Evolutionary conservation across 2,888 invertebrate genomes (phyloP).

Genomic region (Clostera curtula): DNA sequence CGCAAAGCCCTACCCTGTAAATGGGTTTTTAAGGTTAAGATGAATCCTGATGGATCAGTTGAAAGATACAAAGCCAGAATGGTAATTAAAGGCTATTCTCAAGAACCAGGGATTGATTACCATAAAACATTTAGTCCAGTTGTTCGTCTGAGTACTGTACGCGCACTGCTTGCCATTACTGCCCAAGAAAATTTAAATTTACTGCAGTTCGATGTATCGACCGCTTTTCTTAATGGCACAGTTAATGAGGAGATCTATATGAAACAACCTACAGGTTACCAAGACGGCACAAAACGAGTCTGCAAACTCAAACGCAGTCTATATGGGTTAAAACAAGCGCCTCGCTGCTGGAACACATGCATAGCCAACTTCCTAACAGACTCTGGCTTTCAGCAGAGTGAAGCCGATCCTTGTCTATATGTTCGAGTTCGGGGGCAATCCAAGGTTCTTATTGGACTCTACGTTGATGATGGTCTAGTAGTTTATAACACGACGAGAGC

Average conservation of each 20-base stretch:
- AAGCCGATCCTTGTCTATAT: background rate
- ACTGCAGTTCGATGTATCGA: background rate
- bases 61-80: background rate
- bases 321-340: background rate
- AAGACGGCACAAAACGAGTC: background rate
- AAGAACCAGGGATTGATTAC: background rate
- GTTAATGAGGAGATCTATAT: background rate
- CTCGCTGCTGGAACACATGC: background rate
- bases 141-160: background rate
- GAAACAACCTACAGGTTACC: background rate
- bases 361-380: background rate
- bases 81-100: slow-evolving; percentile 2
- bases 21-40: background rate
- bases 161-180: background rate
- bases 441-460: no score
- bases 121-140: background rate
- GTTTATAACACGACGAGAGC: background rate
- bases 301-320: background rate
- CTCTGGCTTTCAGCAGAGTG: background rate
- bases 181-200: background rate
- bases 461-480: background rate
- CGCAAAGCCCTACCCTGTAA: background rate
- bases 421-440: background rate
- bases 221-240: background rate
- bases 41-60: background rate